Base-by-base conservation (phyloP, 2,888 invertebrate species). In the Digitonthophagus gazella region DNA sequence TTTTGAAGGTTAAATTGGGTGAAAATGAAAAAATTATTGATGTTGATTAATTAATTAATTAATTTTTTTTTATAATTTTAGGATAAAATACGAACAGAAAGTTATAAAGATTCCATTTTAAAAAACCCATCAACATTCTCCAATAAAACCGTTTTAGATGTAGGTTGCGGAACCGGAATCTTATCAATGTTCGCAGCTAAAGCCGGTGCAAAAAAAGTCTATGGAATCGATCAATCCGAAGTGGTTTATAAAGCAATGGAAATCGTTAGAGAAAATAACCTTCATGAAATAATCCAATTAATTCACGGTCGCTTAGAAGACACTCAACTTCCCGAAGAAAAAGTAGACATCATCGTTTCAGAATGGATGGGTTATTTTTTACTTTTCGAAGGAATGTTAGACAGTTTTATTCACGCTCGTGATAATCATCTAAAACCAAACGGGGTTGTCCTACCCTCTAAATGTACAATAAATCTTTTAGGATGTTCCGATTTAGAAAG, bases 361-460 rank as follows among this genome's bases (percentile, higher is more conserved):
- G 98, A 98, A 82, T 98, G 97, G 97, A 98, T 98, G 98, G 98
- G 98, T 0, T 98, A 98, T 81, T 97, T 98, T 81, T 85, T 98
- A 56, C 83, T 98, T 1, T 98, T 95, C 82, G 98, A 98, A 85
- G 97, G 96, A 58, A 98, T 98, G 98, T 81, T 98, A 70, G 97
- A 97, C 79, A 95, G 95, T 79, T 91, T 98, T 8, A 89, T 98
- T 72, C 92, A 92, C 81, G 95, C 96, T 0, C 87, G 96, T 76
- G 91, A 97, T 76, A 88, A 90, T 75, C 93, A 90, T 81, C 86
- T 98, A 4, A 89, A 87, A 67, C 86, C 89, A 20, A 91, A 87
- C 71, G 97, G 97, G 0, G 78, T 89, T 14, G 85, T 97, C 65
- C 83, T 97, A 74, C 97, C 97, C 0, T 95, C 93, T 80, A 86